phyloP scores from a whole-genome alignment of 2,113 vertebrate genomes.

The Mus spicilegus region DNA sequence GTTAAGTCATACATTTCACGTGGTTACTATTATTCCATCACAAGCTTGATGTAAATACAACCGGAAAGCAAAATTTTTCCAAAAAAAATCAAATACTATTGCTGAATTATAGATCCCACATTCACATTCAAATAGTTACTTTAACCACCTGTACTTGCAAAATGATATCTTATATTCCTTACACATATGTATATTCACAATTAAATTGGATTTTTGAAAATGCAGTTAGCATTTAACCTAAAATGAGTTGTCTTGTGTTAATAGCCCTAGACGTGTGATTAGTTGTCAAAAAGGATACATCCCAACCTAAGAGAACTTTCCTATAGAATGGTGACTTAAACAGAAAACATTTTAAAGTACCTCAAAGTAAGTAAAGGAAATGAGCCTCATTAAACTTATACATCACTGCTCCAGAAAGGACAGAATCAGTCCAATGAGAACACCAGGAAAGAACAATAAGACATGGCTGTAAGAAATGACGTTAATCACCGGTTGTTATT shows the following conservation, averaged over 20 bases:
- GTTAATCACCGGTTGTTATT: neutral
- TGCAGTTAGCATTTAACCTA: neutral
- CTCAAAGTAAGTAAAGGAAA: neutral
- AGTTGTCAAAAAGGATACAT: neutral
- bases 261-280: neutral
- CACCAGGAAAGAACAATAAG: neutral
- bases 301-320: neutral
- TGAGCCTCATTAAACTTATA: neutral
- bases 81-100: neutral
- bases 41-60: neutral
- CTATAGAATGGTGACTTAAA: neutral
- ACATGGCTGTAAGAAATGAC: neutral
- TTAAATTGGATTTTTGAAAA: neutral
- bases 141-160: neutral
- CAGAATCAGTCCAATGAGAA: neutral
- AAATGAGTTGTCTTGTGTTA: neutral
- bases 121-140: neutral
- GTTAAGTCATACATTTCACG: neutral
- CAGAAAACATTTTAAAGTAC: neutral
- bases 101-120: neutral
- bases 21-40: neutral
- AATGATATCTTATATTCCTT: neutral
- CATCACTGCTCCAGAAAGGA: neutral
- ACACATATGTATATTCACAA: neutral
- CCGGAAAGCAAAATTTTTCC: neutral